Evolutionary conservation across 2,113 vertebrate genomes (phyloP).

Genomic region (Fukomys damarensis): DNA sequence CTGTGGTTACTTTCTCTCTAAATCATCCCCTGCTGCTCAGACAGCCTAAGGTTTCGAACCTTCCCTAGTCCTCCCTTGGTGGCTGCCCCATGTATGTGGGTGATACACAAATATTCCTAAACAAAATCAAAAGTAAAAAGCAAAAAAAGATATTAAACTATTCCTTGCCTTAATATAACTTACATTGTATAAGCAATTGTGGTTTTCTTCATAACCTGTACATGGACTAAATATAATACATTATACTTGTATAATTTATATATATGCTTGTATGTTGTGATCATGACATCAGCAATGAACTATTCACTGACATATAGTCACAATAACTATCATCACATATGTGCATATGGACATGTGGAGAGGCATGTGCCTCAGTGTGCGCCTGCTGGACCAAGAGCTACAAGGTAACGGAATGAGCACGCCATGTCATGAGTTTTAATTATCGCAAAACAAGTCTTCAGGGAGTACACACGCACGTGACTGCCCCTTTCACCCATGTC

Average conservation of each 20-base stretch:
- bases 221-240: not conserved
- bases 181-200: not conserved
- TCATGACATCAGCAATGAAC: not conserved
- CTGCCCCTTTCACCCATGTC: not conserved
- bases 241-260: not conserved
- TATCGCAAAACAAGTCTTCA: not conserved
- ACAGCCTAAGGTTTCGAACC: not conserved
- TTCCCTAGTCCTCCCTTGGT: not conserved
- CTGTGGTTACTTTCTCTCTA: not conserved
- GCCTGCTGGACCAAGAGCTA: not conserved
- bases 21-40: not conserved
- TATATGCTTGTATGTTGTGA: not conserved
- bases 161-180: not conserved
- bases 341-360: fast-evolving
- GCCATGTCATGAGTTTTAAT: not conserved
- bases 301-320: not conserved
- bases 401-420: not conserved
- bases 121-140: not conserved
- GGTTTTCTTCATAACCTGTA: not conserved
- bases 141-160: not conserved
- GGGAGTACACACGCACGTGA: not conserved
- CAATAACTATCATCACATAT: not conserved
- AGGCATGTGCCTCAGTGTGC: not conserved
- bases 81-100: not conserved
- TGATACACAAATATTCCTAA: not conserved